Base-by-base conservation (phyloP, 2,113 vertebrate genomes). In the Hoplias malabaricus region DNA sequence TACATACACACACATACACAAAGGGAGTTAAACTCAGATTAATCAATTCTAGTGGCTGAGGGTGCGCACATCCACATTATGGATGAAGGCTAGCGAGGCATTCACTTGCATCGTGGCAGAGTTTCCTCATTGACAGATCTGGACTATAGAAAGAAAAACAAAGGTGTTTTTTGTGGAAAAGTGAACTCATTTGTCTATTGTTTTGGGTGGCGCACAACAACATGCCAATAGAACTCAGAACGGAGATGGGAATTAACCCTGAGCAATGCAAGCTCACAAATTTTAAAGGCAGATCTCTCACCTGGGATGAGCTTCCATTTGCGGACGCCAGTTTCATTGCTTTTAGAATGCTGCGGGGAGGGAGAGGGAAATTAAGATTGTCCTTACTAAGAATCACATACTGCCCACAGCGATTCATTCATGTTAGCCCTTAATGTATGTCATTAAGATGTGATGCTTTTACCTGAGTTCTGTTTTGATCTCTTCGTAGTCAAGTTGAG, bases 391-490 rank as follows among this genome's bases (percentile, higher is more conserved):
- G 38, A 59, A 14, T 13, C 13, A 34, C 21, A 53, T 8, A 14
- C 1, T 21, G 33, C 16, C 3, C 63, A 2, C 33, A 69, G 25
- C 57, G 19, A 50, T 21, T 13, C 21, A 38, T 54, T 43, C 21
- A 56, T 16, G 40, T 29, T 13, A n/a, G n/a, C n/a, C n/a, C n/a
- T n/a, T n/a, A n/a, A n/a, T n/a, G n/a, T n/a, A n/a, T n/a, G n/a
- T n/a, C n/a, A n/a, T n/a, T n/a, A n/a, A n/a, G n/a, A n/a, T n/a
- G n/a, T n/a, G n/a, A n/a, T n/a, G n/a, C n/a, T 2, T 77, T 88
- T 90, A 99, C 98, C 96, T 98, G 88, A 99, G 93, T 87, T 99
- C 97, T 0, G 96, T 98, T 92, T 99, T 99, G 88, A 98, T 97
- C 91, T 98, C 96, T 84, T 98, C 96, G 0, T 99, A 98, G 90